Conservation (phyloP, 1,140 invertebrate species). For the Yoshiicerus persimilis region DNA sequence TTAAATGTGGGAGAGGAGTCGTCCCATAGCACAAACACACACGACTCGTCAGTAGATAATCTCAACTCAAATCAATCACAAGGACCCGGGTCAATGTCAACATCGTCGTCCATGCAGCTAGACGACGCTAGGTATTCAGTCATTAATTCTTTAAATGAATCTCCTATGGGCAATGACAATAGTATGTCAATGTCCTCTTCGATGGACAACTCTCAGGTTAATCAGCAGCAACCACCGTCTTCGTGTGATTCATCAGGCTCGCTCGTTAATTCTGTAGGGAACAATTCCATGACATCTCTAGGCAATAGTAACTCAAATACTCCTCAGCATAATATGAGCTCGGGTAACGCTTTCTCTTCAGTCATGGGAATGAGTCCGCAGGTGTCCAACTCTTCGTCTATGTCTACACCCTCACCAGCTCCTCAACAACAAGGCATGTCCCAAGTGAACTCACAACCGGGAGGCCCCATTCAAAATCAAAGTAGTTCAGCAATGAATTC, state of each 20-base stretch:
- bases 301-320: constrained; percentile 30
- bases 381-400: not conserved
- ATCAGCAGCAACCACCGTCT: constrained; percentile 16
- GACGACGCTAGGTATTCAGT: not conserved
- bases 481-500: not conserved
- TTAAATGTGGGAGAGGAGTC: not conserved
- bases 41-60: not conserved
- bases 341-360: constrained; percentile 3
- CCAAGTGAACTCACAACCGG: not conserved
- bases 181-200: constrained; percentile 29
- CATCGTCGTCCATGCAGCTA: not conserved
- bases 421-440: not conserved
- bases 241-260: not conserved
- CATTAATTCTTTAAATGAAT: constrained; percentile 32
- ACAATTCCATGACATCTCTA: constrained; percentile 30
- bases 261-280: not conserved
- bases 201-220: constrained; percentile 34
- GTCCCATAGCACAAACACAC: not conserved
- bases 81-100: not conserved
- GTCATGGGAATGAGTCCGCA: constrained; percentile 7
- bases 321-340: not conserved
- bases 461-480: constrained; percentile 21
- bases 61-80: constrained; percentile 24
- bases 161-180: constrained; percentile 37
- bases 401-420: not conserved